Evolutionary conservation across 2,888 invertebrate genomes (phyloP).

Genomic region (Norana najaformis): DNA sequence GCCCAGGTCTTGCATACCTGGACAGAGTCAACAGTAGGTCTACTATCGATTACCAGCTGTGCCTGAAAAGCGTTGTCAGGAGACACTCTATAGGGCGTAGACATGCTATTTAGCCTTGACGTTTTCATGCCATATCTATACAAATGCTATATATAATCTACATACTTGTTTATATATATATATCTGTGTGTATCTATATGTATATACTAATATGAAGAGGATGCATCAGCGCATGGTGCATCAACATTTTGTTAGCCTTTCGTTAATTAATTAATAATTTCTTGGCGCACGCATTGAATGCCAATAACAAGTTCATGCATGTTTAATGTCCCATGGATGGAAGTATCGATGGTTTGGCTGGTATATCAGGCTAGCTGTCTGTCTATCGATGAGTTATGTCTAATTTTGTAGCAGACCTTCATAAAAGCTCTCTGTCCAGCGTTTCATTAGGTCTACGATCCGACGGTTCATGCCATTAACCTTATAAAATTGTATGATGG

Average conservation of each 20-base stretch:
- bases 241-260: background rate
- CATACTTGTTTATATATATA: background rate
- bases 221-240: background rate
- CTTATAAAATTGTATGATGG: background rate
- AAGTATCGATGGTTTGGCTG: background rate
- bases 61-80: slow-evolving; percentile 1
- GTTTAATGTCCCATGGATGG: background rate
- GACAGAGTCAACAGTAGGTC: no score
- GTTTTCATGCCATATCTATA: background rate
- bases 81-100: background rate
- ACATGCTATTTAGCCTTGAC: background rate
- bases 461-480: background rate
- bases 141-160: no score
- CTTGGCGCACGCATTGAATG: background rate
- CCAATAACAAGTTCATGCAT: background rate
- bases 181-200: background rate
- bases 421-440: background rate
- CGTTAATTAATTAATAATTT: background rate
- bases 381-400: background rate
- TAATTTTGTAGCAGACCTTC: background rate
- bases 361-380: background rate
- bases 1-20: no score
- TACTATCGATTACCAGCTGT: background rate
- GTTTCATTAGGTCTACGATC: background rate
- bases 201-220: background rate